Evolutionary conservation across 2,797 vertebrate genomes (phyloP).

Genomic region (Fistularia tabacaria): DNA sequence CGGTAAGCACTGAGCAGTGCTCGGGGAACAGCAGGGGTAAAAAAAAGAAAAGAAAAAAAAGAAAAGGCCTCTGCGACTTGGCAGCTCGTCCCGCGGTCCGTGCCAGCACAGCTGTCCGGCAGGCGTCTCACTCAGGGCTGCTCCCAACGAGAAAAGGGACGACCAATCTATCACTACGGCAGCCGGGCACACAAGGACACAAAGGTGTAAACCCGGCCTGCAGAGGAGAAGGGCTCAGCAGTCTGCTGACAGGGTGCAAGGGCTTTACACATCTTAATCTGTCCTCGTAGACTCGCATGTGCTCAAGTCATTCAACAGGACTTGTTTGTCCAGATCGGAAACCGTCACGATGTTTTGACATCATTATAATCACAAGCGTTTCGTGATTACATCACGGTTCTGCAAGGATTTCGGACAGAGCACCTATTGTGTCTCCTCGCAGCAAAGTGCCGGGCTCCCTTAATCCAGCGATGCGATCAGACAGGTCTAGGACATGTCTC

Average conservation of each 20-base stretch:
- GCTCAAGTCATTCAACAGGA: constrained; percentile 36
- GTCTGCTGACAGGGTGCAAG: constrained; percentile 32
- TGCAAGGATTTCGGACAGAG: constrained; percentile 8
- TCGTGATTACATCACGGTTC: constrained; percentile 21
- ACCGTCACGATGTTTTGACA: constrained; percentile 20
- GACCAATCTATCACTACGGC: constrained; percentile 62
- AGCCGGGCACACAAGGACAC: constrained; percentile 61
- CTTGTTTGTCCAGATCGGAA: constrained; percentile 20
- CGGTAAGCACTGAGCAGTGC: constrained; percentile 58
- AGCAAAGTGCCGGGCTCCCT: background rate
- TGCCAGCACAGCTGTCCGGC: constrained; percentile 75
- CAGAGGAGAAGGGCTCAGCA: constrained; percentile 37
- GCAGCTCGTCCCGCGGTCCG: constrained; percentile 39
- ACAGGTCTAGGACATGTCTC: constrained; percentile 28
- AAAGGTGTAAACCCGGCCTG: constrained; percentile 59
- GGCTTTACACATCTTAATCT: constrained; percentile 48
- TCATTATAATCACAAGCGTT: constrained; percentile 21
- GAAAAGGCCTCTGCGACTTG: constrained; percentile 65
- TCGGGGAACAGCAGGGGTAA: constrained; percentile 56
- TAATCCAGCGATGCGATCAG: constrained; percentile 2
- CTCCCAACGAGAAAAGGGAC: constrained; percentile 45
- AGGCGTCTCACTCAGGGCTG: constrained; percentile 58
- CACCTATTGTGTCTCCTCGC: constrained; percentile 3
- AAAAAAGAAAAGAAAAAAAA: constrained; percentile 45
- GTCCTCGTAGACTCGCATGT: constrained; percentile 19